phyloP scores from a whole-genome alignment of 1,140 invertebrate species.

The Probaryconus sp. region DNA sequence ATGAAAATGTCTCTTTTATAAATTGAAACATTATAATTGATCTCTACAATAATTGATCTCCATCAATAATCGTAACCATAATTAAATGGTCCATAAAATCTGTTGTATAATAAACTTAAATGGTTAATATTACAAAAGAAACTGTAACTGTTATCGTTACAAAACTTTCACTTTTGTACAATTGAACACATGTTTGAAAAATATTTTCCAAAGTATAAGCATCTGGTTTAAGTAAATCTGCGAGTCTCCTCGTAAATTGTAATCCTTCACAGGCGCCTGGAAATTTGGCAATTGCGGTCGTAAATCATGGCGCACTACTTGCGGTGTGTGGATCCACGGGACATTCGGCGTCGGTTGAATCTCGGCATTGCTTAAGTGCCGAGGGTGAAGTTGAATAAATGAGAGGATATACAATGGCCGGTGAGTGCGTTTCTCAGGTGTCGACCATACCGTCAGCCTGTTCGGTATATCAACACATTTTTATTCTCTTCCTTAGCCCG shows the following conservation, averaged over 20 bases:
- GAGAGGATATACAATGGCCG: slow-evolving; percentile 23
- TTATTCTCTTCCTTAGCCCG: slow-evolving; percentile 16
- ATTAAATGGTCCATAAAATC: too few relatives aligned
- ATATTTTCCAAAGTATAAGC: slow-evolving; percentile 2
- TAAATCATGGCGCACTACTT: slow-evolving; percentile 32
- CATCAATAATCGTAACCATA: too few relatives aligned
- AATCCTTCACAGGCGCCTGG: slow-evolving; percentile 37
- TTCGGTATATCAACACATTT: slow-evolving; percentile 52
- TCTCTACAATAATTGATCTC: too few relatives aligned
- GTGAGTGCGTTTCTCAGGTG: slow-evolving; percentile 54
- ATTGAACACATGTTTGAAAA: slow-evolving; percentile 28
- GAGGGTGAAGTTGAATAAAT: slow-evolving; percentile 12
- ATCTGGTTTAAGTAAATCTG: slow-evolving; percentile 42
- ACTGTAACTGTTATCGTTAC: slow-evolving; percentile 18
- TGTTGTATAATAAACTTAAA: too few relatives aligned
- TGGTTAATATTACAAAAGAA: too few relatives aligned
- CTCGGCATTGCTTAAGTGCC: slow-evolving; percentile 1
- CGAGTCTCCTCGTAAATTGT: slow-evolving; percentile 12
- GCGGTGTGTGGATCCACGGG: slow-evolving; percentile 1
- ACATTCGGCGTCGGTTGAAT: slow-evolving; percentile 9
- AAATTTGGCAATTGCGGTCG: slow-evolving; percentile 30
- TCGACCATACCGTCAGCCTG: slow-evolving; percentile 26
- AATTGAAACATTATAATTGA: too few relatives aligned
- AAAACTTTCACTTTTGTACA: slow-evolving; percentile 2
- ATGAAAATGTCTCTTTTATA: too few relatives aligned